A percentile compares a stretch with the other conserved stretches of the same genome.
phyloP scores from a whole-genome alignment of 2,113 vertebrate genomes.

The Egretta garzetta region DNA sequence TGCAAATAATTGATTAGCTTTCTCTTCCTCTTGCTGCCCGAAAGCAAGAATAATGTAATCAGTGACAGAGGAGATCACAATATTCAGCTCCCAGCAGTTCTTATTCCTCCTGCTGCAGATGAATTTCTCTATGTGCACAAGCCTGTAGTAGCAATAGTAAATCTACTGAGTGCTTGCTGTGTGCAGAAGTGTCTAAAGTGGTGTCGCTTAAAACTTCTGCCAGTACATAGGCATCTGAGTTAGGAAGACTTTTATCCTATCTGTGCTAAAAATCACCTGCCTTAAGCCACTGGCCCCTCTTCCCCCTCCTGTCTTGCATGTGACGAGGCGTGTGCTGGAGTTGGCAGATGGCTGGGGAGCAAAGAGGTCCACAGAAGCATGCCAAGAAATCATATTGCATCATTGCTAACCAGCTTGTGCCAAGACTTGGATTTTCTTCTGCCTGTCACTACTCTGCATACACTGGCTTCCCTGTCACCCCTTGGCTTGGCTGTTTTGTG shows the following conservation, averaged over 20 bases:
- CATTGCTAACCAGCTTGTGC: background rate
- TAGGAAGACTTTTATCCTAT: background rate
- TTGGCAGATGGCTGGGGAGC: background rate
- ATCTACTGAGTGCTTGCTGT: background rate
- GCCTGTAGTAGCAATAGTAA: background rate
- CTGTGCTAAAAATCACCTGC: background rate
- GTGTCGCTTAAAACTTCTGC: background rate
- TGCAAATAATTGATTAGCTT: constrained; percentile 10
- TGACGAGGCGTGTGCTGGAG: background rate
- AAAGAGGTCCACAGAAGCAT: background rate
- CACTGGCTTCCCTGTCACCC: background rate
- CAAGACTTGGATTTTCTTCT: background rate
- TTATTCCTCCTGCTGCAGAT: background rate
- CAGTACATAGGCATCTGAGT: background rate
- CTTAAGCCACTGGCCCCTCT: background rate
- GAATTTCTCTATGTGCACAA: background rate
- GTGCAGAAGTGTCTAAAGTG: background rate
- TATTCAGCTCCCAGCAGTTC: constrained; percentile 1
- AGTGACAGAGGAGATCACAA: background rate
- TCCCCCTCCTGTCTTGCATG: background rate
- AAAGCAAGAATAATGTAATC: constrained; percentile 3
- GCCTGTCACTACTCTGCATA: background rate
- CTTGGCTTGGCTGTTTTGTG: background rate
- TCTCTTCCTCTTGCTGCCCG: background rate
- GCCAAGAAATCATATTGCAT: background rate